phyloP scores from a whole-genome alignment of 1,140 invertebrate genomes.

The Lepidostoma basale region DNA sequence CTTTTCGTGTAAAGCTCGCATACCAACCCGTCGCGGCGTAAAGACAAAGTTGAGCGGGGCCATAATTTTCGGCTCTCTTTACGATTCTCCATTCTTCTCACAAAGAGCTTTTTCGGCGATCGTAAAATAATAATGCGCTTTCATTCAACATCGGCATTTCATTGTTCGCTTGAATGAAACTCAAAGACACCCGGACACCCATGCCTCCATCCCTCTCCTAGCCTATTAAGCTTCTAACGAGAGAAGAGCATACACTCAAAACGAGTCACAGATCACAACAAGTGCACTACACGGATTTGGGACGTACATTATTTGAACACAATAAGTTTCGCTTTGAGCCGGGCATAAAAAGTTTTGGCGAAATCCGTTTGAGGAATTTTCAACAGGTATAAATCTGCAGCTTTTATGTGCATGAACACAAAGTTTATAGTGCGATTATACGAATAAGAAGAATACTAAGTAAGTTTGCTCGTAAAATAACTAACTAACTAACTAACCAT shows the following conservation, averaged over 20 bases:
- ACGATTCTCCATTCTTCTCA: conserved; percentile 10
- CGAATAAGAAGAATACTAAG: too few species aligned
- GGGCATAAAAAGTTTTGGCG: conserved; percentile 23
- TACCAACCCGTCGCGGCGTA: neutral
- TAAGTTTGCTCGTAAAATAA: too few species aligned
- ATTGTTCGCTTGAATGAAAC: conserved; percentile 30
- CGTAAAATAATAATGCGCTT: conserved; percentile 38
- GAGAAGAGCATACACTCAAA: neutral
- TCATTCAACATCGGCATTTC: conserved; percentile 37
- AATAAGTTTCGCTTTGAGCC: conserved; percentile 29
- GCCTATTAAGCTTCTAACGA: neutral
- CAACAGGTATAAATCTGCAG: conserved; percentile 26
- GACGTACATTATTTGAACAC: conserved; percentile 20
- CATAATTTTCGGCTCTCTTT: conserved; percentile 10
- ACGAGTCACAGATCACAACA: conserved; percentile 24
- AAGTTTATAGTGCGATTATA: too few species aligned
- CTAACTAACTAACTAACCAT: too few species aligned
- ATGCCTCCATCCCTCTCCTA: conserved; percentile 5
- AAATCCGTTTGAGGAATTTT: conserved; percentile 20
- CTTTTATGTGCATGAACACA: neutral
- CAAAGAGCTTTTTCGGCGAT: conserved; percentile 26
- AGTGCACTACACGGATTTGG: conserved; percentile 25
- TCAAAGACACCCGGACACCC: conserved; percentile 1
- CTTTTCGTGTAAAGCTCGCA: neutral
- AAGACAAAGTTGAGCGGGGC: neutral